A percentile compares a stretch with the other conserved stretches of the same genome.
Evolutionary conservation across 2,797 vertebrate species (phyloP).

Genomic region (Gymnopithys bicolor): DNA sequence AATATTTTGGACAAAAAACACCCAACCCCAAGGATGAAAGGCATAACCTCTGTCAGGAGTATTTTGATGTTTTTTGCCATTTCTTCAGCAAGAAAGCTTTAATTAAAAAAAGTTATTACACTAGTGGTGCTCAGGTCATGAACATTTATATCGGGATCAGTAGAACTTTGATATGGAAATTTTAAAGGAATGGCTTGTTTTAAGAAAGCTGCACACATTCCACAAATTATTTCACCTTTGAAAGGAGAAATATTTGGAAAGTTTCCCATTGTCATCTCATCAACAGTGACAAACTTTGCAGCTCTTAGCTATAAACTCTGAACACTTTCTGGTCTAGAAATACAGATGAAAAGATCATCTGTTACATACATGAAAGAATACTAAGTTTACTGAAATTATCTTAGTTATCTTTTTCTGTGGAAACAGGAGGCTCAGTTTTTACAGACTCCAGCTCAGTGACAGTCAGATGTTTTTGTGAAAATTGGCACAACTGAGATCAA

Average conservation of each 20-base stretch:
- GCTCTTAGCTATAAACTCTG: background rate
- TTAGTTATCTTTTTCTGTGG: background rate
- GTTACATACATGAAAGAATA: background rate
- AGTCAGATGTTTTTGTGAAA: background rate
- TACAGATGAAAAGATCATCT: background rate
- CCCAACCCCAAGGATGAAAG: background rate
- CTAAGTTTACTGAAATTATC: background rate
- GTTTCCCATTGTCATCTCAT: background rate
- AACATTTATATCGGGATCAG: background rate
- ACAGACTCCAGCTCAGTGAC: background rate
- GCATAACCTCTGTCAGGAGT: background rate
- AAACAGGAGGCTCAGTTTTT: background rate
- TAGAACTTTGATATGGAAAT: constrained; percentile 8
- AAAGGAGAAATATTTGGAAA: constrained; percentile 1
- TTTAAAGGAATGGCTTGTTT: constrained; percentile 30
- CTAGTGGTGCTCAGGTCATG: background rate
- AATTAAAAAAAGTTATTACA: constrained; percentile 35
- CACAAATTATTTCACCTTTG: background rate
- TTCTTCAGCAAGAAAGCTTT: constrained; percentile 4
- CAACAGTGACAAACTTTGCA: background rate
- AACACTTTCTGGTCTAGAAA: background rate
- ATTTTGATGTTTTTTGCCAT: background rate
- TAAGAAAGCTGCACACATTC: background rate
- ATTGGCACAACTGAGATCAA: background rate
- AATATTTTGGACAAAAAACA: background rate